A percentile compares a stretch with the other conserved stretches of the same genome.
These are phyloP conservation scores for Eristalis tenax DNA, from an alignment of 2,888 invertebrate genomes.

Conservation along the genomic window DNA sequence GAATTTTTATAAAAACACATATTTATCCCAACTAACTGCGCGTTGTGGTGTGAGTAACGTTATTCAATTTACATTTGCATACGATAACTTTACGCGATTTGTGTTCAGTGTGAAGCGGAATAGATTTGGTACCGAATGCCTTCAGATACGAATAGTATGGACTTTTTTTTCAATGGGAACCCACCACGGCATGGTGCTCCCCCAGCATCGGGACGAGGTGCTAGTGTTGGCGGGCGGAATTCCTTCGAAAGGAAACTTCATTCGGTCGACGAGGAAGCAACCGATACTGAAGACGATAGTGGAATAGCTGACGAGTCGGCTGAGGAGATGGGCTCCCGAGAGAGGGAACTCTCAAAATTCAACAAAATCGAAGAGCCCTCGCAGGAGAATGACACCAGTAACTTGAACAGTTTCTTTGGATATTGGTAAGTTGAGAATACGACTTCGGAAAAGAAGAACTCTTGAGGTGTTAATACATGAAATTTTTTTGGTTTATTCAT, in stretches of 20 bases:
- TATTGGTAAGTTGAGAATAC: slow-evolving; percentile 73
- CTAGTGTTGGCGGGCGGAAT: slow-evolving; percentile 18
- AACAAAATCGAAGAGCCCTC: slow-evolving; percentile 45
- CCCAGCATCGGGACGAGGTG: slow-evolving; percentile 15
- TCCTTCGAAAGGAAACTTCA: slow-evolving; percentile 58
- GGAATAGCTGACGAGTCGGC: slow-evolving; percentile 75
- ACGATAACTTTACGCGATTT: slow-evolving; percentile 12
- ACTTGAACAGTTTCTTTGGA: slow-evolving; percentile 71
- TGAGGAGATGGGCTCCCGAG: slow-evolving; percentile 64
- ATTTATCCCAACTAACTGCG: background rate
- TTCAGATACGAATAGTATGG: slow-evolving; percentile 55
- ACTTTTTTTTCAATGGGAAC: slow-evolving; percentile 47
- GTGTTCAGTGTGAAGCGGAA: background rate
- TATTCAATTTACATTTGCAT: slow-evolving; percentile 4
- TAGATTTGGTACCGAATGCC: slow-evolving; percentile 23
- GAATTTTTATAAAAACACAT: background rate
- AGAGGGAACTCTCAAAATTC: slow-evolving; percentile 62
- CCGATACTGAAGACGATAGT: slow-evolving; percentile 75
- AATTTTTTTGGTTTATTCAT: too few relatives aligned
- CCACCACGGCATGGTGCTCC: slow-evolving; percentile 19
- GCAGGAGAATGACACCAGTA: slow-evolving; percentile 28
- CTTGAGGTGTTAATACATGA: too few relatives aligned
- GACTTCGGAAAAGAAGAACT: too few relatives aligned
- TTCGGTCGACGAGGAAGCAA: slow-evolving; percentile 71
- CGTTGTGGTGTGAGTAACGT: background rate